These are phyloP conservation scores for Cyanistes caeruleus DNA, from an alignment of 2,113 vertebrate species.

Conservation along the genomic window DNA sequence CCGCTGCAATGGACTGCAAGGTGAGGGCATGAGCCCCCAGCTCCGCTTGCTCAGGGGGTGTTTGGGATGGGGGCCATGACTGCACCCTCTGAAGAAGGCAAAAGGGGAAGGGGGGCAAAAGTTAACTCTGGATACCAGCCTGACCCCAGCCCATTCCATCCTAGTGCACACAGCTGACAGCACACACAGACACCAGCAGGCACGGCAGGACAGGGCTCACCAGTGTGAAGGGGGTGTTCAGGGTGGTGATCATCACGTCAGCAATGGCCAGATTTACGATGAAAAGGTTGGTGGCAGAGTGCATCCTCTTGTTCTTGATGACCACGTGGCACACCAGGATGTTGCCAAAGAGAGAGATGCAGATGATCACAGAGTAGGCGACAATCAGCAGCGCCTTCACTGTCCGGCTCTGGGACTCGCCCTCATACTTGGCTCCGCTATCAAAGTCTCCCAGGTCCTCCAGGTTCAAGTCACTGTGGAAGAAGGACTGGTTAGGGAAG, in stretches of 20 bases:
- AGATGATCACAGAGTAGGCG: constrained; percentile 78
- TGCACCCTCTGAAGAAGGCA: neutral
- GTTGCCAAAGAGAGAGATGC: constrained; percentile 81
- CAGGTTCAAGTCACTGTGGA: constrained; percentile 63
- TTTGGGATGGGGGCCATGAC: fast-evolving
- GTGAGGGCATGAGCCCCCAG: too few relatives aligned
- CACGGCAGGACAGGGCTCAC: constrained; percentile 32
- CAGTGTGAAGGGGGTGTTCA: constrained; percentile 84
- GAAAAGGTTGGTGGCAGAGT: constrained; percentile 80
- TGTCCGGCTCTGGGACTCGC: constrained; percentile 66
- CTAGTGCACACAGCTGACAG: neutral
- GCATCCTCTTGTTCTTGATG: constrained; percentile 78
- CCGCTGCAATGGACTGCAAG: fast-evolving
- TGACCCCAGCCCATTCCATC: fast-evolving
- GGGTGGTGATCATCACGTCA: constrained; percentile 79
- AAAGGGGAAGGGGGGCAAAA: neutral
- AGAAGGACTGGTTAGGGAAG: constrained; percentile 65
- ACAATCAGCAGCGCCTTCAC: constrained; percentile 73
- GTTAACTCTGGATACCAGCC: neutral
- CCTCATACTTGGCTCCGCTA: constrained; percentile 42
- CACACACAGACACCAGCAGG: neutral
- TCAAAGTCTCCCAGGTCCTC: constrained; percentile 69
- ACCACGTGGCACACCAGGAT: constrained; percentile 81
- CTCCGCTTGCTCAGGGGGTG: neutral
- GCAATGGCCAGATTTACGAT: constrained; percentile 79